phyloP scores from a whole-genome alignment of 2,797 vertebrate species.

The Trachurus trachurus region DNA sequence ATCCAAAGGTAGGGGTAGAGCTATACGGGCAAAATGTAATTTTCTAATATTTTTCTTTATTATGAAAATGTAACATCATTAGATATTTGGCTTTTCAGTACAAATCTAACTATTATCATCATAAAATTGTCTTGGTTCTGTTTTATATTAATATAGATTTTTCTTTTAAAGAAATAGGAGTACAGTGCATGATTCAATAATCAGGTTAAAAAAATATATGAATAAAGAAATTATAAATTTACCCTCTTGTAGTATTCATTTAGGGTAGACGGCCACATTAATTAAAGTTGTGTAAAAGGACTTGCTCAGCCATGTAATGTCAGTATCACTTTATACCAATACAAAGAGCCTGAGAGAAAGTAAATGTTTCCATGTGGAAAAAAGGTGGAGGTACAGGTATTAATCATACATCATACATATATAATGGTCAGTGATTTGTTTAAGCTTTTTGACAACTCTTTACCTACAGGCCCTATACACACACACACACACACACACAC shows the following conservation, averaged over 20 bases:
- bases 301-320: not conserved
- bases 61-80: conserved; percentile 29
- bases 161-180: conserved; percentile 4
- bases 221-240: not conserved
- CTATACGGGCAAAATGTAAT: conserved; percentile 28
- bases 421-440: conserved; percentile 34
- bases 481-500: conserved; percentile 21
- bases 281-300: not conserved
- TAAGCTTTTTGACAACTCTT: conserved; percentile 21
- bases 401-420: conserved; percentile 34
- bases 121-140: not conserved
- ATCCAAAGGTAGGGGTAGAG: not conserved
- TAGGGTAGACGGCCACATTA: not conserved
- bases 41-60: conserved; percentile 24
- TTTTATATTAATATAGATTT: conserved; percentile 7
- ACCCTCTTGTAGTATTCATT: not conserved
- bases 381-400: not conserved
- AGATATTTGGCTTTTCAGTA: conserved; percentile 22
- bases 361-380: conserved; percentile 1
- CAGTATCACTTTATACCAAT: not conserved
- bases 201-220: conserved; percentile 80
- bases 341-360: not conserved
- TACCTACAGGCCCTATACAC: conserved; percentile 21
- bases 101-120: conserved; percentile 19
- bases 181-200: conserved; percentile 58